Evolutionary conservation across 1,140 invertebrate species (phyloP), one percentile per base, ranked within the genome.

Genomic region (Diorhabda sublineata): DNA sequence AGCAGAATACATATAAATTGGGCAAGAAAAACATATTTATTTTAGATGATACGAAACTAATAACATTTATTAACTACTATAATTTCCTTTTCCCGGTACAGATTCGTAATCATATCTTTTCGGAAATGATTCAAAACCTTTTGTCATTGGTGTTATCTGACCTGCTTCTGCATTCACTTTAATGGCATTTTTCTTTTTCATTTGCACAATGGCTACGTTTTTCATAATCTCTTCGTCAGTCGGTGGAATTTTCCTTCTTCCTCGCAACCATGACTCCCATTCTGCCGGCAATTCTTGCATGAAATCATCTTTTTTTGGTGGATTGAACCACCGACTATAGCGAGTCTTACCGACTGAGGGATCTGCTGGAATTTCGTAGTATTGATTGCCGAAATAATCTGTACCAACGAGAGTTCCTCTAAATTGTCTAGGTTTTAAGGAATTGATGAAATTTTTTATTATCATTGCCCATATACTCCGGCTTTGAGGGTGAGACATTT

Each of bases 231-330:
- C 92, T 75, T 92, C 90, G 56, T 85, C 83, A 0, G 86, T 86
- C 1, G 93, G 92, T 58, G 91, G 88, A 8, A 88, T 81, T 3
- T 79, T 79, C 71, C 91, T 85, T 76, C 90, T 83, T 26, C 86
- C 83, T 80, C 92, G 83, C 42, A 95, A 81, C 92, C 92, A 95
- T 8, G 92, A 82, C 80, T 93, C 91, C 92, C 92, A 95, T 81
- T 94, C 92, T 3, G 90, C 85, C 4, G 92, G 91, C 58, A 92
- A 77, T 74, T 92, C 90, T 76, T 90, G 85, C 59, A 89, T 84
- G 74, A 91, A 89, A 74, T 86, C 70, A 0, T 87, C 82, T 57
- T 87, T 86, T 26, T 84, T 82, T 0, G 81, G 76, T 1, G 92
- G 90, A 67, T 85, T 85, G 82, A 92, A 94, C 86, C 87, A 94